Evolutionary conservation across 2,888 invertebrate genomes (phyloP).

Genomic region (Drosophila anomalipes): DNA sequence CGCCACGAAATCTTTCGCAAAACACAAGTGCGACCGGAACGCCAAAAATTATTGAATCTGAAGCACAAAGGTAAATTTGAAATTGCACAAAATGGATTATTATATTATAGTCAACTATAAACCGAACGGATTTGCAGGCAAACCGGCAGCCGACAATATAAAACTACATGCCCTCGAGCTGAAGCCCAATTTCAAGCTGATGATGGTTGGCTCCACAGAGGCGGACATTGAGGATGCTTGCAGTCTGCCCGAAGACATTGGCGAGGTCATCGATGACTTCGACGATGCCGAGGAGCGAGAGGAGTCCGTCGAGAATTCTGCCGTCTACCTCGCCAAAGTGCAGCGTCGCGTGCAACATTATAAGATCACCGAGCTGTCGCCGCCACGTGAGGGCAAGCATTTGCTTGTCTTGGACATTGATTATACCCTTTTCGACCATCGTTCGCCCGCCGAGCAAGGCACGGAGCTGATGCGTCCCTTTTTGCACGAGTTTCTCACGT

Average conservation of each 20-base stretch:
- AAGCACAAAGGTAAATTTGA: slow-evolving; percentile 92
- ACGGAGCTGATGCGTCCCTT: slow-evolving; percentile 97
- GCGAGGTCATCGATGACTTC: slow-evolving; percentile 95
- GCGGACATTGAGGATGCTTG: slow-evolving; percentile 95
- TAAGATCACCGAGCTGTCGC: slow-evolving; percentile 92
- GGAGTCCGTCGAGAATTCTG: slow-evolving; percentile 83
- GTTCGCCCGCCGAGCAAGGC: slow-evolving; percentile 95
- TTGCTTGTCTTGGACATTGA: slow-evolving; percentile 97
- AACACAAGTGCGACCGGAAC: slow-evolving; percentile 95
- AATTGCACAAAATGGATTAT: not conserved
- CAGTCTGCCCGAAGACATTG: slow-evolving; percentile 90
- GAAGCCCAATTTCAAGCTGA: slow-evolving; percentile 95
- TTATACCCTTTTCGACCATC: slow-evolving; percentile 98
- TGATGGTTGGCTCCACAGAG: slow-evolving; percentile 98
- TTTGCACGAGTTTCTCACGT: slow-evolving; percentile 96
- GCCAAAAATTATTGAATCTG: slow-evolving; percentile 96
- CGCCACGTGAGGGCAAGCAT: slow-evolving; percentile 93
- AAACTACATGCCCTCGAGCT: slow-evolving; percentile 91
- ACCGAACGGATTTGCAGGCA: slow-evolving; percentile 87
- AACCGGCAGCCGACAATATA: slow-evolving; percentile 92
- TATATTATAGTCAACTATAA: not conserved
- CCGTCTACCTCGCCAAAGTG: slow-evolving; percentile 92
- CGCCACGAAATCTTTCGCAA: slow-evolving; percentile 94
- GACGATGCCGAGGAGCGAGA: slow-evolving; percentile 95
- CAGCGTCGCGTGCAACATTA: slow-evolving; percentile 94